Conservation (phyloP, 1,140 invertebrate genomes). For the Lordiphosa stackelbergi region DNA sequence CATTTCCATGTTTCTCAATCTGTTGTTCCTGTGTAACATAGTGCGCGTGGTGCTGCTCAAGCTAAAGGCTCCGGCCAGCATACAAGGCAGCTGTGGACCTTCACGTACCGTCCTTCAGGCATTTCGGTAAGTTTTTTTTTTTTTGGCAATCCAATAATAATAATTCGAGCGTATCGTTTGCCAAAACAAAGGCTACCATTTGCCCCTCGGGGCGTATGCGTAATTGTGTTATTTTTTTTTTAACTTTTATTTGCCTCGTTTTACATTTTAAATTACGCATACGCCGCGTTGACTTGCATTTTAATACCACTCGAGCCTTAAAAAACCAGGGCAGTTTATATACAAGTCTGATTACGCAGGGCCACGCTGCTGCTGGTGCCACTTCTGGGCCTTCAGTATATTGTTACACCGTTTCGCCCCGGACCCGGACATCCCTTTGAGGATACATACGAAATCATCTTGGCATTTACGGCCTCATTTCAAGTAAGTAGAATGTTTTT, state of each 20-base stretch:
- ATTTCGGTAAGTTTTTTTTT: conserved; percentile 81
- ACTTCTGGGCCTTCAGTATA: conserved; percentile 89
- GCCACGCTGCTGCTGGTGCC: conserved; percentile 93
- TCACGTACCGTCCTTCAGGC: conserved; percentile 86
- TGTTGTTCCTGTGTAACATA: conserved; percentile 95
- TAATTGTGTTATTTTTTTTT: conserved; percentile 60
- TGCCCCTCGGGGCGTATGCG: conserved; percentile 56
- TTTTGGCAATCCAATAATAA: conserved; percentile 34
- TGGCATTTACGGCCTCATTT: conserved; percentile 90
- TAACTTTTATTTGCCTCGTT: conserved; percentile 48
- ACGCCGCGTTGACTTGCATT: conserved; percentile 69
- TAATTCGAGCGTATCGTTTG: conserved; percentile 10
- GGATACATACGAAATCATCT: conserved; percentile 86
- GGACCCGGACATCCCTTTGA: conserved; percentile 84
- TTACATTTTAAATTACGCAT: conserved; percentile 75
- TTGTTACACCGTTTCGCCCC: conserved; percentile 93
- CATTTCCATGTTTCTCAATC: conserved; percentile 88
- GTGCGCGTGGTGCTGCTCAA: conserved; percentile 94
- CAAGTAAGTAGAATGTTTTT: conserved; percentile 83
- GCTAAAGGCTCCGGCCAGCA: conserved; percentile 83
- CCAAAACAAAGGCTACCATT: conserved; percentile 16
- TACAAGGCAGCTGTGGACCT: conserved; percentile 79
- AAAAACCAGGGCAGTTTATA: too few relatives aligned
- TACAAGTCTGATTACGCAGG: conserved; percentile 72
- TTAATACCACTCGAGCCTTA: conserved; percentile 38